Percentiles rank a stretch among this genome's conserved stretches.
phyloP scores from a whole-genome alignment of 2,797 vertebrate species.

The Aphelocoma californica region DNA sequence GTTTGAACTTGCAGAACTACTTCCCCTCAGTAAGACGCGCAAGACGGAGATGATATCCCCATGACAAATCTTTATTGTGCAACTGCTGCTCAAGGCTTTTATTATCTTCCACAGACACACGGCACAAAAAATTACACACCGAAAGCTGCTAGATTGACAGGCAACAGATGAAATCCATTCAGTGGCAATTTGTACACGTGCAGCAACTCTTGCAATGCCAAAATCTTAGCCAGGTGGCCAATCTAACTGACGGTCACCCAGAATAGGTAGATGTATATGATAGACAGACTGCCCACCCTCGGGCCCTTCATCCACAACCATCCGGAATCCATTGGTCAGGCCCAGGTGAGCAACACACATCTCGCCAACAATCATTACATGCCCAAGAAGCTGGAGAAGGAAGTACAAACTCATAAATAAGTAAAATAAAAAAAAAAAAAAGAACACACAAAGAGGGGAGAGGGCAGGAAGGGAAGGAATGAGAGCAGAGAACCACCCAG shows the following conservation, averaged over 20 bases:
- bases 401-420: not conserved
- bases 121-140: not conserved
- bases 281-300: constrained; percentile 89
- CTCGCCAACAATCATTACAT: constrained; percentile 81
- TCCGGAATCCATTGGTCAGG: constrained; percentile 82
- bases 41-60: not conserved
- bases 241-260: constrained; percentile 82
- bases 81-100: not conserved
- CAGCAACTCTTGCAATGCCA: not conserved
- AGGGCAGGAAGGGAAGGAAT: not conserved
- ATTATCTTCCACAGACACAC: not conserved
- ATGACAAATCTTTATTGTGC: constrained; percentile 16
- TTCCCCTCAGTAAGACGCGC: not conserved
- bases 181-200: not conserved
- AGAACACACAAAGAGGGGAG: not conserved
- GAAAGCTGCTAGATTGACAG: not conserved
- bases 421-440: too few relatives aligned
- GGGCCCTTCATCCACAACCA: constrained; percentile 86
- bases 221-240: constrained; percentile 88
- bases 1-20: not conserved
- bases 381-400: constrained; percentile 84
- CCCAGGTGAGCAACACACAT: constrained; percentile 69
- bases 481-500: not conserved
- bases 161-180: not conserved
- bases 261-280: constrained; percentile 84